A percentile compares a stretch with the other conserved stretches of the same genome.
Conservation (phyloP, 2,797 vertebrate species). For the Acanthurus tractus region DNA sequence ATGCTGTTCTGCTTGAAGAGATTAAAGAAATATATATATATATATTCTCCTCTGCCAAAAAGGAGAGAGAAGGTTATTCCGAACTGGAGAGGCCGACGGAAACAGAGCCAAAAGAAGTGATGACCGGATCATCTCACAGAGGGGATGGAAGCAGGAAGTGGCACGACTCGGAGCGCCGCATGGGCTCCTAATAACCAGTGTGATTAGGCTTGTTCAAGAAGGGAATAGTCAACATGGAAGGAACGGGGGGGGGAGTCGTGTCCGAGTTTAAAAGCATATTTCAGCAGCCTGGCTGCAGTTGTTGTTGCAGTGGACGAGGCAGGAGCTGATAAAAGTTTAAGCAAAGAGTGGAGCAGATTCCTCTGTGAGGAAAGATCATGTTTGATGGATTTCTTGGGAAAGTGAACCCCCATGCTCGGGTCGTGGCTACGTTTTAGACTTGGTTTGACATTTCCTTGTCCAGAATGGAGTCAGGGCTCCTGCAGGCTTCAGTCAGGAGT, state of each 20-base stretch:
- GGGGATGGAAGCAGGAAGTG: not conserved
- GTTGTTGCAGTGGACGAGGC: constrained; percentile 22
- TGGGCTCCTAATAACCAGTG: not conserved
- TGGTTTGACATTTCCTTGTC: constrained; percentile 52
- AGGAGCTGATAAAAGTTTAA: constrained; percentile 50
- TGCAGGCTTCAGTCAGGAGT: constrained; percentile 40
- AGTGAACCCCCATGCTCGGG: not conserved
- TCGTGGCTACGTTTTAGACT: constrained; percentile 18
- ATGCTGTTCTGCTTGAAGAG: not conserved
- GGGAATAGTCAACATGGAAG: not conserved
- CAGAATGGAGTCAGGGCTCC: constrained; percentile 34
- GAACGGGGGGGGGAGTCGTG: not conserved
- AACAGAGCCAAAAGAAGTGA: not conserved
- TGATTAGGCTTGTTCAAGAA: constrained; percentile 8
- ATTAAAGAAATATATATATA: not conserved
- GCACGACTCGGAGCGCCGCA: not conserved
- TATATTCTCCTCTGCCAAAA: not conserved
- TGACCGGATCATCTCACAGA: not conserved
- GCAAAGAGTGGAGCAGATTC: constrained; percentile 12
- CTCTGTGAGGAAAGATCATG: constrained; percentile 5
- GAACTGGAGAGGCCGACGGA: not conserved
- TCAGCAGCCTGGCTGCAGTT: constrained; percentile 11
- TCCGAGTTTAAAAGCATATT: constrained; percentile 38
- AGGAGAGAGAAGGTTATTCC: not conserved
- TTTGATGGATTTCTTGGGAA: constrained; percentile 43